These are phyloP conservation scores for Mesocentrotus franciscanus DNA, from an alignment of 53 echinoderm and acorn worm genomes.

Conservation along the genomic window DNA sequence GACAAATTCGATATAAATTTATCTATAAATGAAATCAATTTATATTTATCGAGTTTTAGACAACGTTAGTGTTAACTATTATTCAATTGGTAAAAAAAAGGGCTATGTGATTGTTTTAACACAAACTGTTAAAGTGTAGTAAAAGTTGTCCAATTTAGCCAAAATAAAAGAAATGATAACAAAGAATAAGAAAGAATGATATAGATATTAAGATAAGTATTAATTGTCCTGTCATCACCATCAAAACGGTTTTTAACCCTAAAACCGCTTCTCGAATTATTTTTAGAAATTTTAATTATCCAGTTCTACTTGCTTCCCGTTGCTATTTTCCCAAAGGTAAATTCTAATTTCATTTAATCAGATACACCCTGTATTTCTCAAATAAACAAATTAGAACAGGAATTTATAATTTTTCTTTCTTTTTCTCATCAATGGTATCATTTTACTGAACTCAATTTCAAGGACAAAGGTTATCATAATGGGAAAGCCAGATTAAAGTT, in stretches of 20 bases:
- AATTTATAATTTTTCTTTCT: neutral
- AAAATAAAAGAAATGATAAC: no score
- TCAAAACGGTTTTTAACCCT: neutral
- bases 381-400: neutral
- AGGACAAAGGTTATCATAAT: neutral
- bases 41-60: no score
- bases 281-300: neutral
- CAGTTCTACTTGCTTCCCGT: neutral
- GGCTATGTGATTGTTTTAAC: no score
- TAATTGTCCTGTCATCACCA: neutral
- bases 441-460: neutral
- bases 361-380: neutral
- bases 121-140: no score
- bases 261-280: neutral
- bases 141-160: no score
- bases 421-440: neutral
- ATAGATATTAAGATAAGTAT: neutral
- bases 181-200: neutral
- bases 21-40: no score
- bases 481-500: neutral
- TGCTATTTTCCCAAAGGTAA: neutral
- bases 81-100: no score
- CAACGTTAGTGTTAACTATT: no score
- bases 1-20: no score
- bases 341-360: neutral